These are phyloP conservation scores for Leucosticte australis DNA, from an alignment of 2,113 vertebrate genomes.

Conservation along the genomic window DNA sequence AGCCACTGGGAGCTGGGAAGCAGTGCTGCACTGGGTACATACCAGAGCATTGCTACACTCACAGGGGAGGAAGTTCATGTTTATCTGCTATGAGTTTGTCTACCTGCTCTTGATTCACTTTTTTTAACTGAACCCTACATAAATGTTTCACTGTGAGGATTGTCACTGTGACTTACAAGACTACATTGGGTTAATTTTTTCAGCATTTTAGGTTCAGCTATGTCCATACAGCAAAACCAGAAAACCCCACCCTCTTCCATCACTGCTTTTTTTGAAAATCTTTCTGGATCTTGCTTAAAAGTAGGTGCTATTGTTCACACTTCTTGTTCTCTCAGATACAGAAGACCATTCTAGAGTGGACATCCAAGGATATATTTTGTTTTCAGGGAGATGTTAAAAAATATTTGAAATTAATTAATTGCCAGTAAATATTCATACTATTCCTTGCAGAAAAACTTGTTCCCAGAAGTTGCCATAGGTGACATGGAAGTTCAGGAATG, in stretches of 20 bases:
- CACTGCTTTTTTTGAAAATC: background rate
- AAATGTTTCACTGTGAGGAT: background rate
- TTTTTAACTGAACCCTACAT: background rate
- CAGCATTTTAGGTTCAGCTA: background rate
- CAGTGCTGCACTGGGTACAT: background rate
- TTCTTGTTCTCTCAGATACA: background rate
- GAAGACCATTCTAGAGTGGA: background rate
- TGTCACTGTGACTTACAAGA: background rate
- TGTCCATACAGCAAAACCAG: background rate
- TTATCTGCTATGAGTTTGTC: background rate
- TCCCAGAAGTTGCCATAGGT: conserved; percentile 41
- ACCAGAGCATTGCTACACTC: fast-evolving
- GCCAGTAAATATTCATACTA: conserved; percentile 27
- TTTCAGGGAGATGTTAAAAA: conserved; percentile 15
- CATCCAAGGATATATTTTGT: background rate
- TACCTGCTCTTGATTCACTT: background rate
- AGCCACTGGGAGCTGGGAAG: background rate
- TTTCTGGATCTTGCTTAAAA: background rate
- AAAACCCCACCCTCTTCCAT: background rate
- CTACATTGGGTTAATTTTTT: background rate
- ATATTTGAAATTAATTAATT: background rate
- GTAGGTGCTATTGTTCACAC: background rate
- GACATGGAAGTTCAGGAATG: conserved; percentile 46
- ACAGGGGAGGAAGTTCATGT: background rate
- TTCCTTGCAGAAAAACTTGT: conserved; percentile 36